Percentiles rank a stretch among this genome's conserved stretches.
Evolutionary conservation across 2,113 vertebrate species (phyloP).

Genomic region (Xyrauchen texanus): DNA sequence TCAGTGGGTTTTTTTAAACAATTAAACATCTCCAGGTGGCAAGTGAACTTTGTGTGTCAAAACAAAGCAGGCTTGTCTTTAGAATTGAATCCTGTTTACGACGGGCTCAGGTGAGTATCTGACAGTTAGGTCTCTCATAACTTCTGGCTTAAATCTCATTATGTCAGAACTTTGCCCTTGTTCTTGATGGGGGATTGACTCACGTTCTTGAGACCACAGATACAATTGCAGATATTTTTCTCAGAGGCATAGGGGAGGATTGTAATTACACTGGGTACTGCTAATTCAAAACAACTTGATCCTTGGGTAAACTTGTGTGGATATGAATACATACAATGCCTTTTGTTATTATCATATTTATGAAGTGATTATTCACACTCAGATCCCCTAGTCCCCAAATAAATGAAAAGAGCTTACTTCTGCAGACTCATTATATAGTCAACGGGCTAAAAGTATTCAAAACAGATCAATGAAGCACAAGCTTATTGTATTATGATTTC

Average conservation of each 20-base stretch:
- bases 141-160: conserved; percentile 41
- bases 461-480: conserved; percentile 1
- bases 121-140: conserved; percentile 51
- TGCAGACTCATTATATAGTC: conserved; percentile 25
- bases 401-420: conserved; percentile 27
- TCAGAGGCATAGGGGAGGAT: neutral
- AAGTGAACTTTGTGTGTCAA: neutral
- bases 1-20: conserved; percentile 41
- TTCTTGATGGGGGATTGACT: conserved; percentile 37
- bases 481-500: neutral
- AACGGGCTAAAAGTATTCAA: neutral
- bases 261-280: neutral
- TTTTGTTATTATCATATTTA: conserved; percentile 12
- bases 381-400: conserved; percentile 7
- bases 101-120: conserved; percentile 36
- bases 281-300: conserved; percentile 24
- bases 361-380: conserved; percentile 13
- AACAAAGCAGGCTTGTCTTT: conserved; percentile 11
- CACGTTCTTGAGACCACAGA: conserved; percentile 43
- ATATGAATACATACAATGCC: conserved; percentile 1
- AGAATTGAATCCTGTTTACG: conserved; percentile 42
- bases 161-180: conserved; percentile 41
- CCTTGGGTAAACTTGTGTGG: conserved; percentile 3
- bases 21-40: conserved; percentile 51
- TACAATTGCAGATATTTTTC: neutral